phyloP scores from a whole-genome alignment of 2,888 invertebrate genomes.

The Ephialtes manifestator region DNA sequence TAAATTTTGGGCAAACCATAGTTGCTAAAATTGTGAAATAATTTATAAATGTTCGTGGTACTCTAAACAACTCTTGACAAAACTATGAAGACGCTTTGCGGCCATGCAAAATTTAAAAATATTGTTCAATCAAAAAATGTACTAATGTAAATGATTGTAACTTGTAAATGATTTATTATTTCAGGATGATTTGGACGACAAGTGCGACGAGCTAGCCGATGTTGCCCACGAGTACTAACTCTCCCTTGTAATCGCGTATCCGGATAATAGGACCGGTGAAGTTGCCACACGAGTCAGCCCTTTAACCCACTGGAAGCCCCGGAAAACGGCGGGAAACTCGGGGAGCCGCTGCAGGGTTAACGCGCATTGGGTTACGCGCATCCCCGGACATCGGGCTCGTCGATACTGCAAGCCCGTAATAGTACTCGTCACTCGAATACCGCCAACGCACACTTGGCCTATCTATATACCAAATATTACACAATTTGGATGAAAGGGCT shows the following conservation, averaged over 20 bases:
- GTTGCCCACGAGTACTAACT: conserved; percentile 78
- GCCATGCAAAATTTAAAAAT: no score
- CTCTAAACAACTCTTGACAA: no score
- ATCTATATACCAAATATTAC: not conserved
- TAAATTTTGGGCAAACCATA: no score
- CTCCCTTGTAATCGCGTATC: conserved; percentile 41
- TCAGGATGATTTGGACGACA: conserved; percentile 93
- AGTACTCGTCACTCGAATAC: conserved; percentile 57
- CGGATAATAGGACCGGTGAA: conserved; percentile 39
- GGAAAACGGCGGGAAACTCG: conserved; percentile 62
- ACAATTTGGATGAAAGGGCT: conserved; percentile 26
- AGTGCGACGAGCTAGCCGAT: conserved; percentile 92
- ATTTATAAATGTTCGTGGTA: no score
- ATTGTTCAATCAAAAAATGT: no score
- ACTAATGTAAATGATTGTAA: not conserved
- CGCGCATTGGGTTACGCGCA: conserved; percentile 66
- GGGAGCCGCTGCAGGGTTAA: conserved; percentile 47
- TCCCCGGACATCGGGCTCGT: conserved; percentile 66
- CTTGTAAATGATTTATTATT: conserved; percentile 67
- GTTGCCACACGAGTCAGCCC: conserved; percentile 33
- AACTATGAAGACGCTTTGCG: no score
- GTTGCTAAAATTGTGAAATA: no score
- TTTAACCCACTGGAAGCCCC: conserved; percentile 31
- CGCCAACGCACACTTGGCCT: conserved; percentile 33
- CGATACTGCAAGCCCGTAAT: conserved; percentile 66